These are phyloP conservation scores for Elephas maximus DNA, from an alignment of 2,113 vertebrate species.

Conservation along the genomic window DNA sequence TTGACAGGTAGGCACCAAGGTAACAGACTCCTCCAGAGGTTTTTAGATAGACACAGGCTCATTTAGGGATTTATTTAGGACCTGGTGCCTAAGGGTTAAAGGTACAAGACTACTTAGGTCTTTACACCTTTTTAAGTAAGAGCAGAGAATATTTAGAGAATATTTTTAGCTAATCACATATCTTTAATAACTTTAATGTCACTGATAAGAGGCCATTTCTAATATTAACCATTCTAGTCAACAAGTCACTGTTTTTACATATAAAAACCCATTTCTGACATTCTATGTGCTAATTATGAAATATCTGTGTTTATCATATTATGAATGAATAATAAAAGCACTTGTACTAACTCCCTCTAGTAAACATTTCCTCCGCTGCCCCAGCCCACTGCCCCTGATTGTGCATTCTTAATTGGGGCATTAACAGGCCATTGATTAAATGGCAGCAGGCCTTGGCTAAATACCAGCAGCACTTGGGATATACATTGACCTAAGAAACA, in stretches of 20 bases:
- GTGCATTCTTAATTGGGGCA: neutral
- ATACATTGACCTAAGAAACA: neutral
- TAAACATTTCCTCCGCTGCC: neutral
- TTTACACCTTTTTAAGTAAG: neutral
- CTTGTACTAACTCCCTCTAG: neutral
- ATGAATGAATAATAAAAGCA: neutral
- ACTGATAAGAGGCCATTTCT: neutral
- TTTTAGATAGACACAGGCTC: neutral
- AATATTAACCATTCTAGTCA: neutral
- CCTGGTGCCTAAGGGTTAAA: neutral
- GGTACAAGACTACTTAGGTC: neutral
- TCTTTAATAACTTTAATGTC: neutral
- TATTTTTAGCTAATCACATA: neutral
- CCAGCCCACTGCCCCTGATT: no score
- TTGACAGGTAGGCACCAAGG: neutral
- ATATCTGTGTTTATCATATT: neutral
- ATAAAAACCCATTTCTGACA: neutral
- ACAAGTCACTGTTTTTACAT: neutral
- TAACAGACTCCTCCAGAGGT: neutral
- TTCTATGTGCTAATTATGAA: neutral
- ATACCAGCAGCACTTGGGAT: neutral
- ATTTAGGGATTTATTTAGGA: neutral
- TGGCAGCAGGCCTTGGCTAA: neutral
- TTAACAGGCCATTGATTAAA: neutral
- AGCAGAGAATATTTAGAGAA: neutral